Conservation (phyloP, 2,113 vertebrate species). For the Leucosticte australis region DNA sequence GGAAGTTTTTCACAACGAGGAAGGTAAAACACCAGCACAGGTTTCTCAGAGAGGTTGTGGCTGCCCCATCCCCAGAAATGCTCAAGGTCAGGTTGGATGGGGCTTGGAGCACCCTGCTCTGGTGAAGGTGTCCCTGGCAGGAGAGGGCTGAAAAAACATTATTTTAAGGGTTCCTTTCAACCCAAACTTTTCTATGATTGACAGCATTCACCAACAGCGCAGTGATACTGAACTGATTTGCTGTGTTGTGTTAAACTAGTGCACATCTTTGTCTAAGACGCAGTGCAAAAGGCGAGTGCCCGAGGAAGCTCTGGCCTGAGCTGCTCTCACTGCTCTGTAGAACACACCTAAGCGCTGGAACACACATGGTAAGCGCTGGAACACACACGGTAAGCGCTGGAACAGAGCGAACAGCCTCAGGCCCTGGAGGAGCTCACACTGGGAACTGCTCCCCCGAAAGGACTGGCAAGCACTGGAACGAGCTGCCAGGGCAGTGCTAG, state of each 20-base stretch:
- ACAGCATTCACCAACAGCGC: rapidly evolving
- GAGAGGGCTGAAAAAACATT: background rate
- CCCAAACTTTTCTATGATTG: too few relatives aligned
- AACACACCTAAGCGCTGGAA: too few relatives aligned
- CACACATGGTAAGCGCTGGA: rapidly evolving
- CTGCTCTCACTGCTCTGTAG: background rate
- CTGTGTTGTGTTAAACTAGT: rapidly evolving
- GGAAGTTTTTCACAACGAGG: background rate
- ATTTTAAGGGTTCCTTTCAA: background rate
- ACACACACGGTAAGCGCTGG: rapidly evolving
- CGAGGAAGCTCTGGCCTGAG: background rate
- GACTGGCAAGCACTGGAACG: too few relatives aligned
- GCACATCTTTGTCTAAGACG: rapidly evolving
- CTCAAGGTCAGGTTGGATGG: background rate
- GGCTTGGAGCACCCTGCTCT: too few relatives aligned
- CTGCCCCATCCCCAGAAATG: too few relatives aligned
- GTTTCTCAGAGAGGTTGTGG: rapidly evolving
- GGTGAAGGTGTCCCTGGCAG: background rate
- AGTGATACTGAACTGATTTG: rapidly evolving
- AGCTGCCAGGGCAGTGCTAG: background rate
- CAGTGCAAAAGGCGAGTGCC: background rate
- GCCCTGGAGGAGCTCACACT: background rate
- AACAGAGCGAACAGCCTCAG: background rate
- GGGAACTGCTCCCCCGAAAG: background rate
- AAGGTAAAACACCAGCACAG: background rate